Percentiles rank a stretch among this genome's conserved stretches.
phyloP scores from a whole-genome alignment of 2,113 vertebrate species.

The Ariopsis seemanni region DNA sequence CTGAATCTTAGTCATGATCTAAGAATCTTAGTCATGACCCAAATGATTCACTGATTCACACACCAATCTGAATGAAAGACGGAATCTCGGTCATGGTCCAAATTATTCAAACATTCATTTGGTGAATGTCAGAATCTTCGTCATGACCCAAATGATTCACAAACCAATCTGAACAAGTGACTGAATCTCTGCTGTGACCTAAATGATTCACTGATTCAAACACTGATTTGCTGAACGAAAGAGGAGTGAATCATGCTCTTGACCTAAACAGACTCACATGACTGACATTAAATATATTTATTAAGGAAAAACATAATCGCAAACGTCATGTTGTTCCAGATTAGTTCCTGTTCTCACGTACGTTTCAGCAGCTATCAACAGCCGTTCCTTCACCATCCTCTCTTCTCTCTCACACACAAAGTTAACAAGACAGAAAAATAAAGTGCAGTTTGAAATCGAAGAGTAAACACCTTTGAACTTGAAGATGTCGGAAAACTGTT shows the following conservation, averaged over 20 bases:
- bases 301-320: not conserved
- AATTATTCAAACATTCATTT: not conserved
- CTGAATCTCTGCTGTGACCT: not conserved
- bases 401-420: no score
- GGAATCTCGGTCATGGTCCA: not conserved
- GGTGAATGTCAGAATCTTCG: not conserved
- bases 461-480: not conserved
- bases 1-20: not conserved
- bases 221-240: not conserved
- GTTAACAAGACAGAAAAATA: no score
- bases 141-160: not conserved
- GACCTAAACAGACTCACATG: not conserved
- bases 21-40: not conserved
- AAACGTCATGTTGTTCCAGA: no score
- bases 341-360: not conserved
- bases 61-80: not conserved
- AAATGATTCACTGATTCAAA: not conserved
- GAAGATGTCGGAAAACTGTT: not conserved
- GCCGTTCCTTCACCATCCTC: not conserved
- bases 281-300: not conserved
- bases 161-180: not conserved
- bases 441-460: not conserved
- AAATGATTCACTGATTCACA: not conserved
- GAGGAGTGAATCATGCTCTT: no score
- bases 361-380: not conserved